Percentiles rank a stretch among this genome's conserved stretches.
Evolutionary conservation across 1,140 invertebrate genomes (phyloP).

Genomic region (Diorhabda carinulata): DNA sequence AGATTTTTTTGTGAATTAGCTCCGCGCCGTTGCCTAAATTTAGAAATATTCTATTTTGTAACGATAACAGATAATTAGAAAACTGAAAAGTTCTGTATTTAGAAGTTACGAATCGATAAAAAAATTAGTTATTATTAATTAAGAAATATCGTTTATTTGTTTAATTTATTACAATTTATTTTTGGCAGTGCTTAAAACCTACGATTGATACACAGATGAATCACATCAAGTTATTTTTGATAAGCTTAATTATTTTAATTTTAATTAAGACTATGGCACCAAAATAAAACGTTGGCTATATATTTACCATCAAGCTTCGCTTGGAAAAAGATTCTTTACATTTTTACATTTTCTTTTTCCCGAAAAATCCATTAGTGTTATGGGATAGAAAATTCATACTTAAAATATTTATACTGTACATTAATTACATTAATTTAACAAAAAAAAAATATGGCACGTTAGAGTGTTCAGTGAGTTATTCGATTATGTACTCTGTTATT

Average conservation of each 20-base stretch:
- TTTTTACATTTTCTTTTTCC: conserved; percentile 1
- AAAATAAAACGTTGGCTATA: conserved; percentile 1
- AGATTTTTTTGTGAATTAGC: too few species aligned
- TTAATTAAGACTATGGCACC: not conserved
- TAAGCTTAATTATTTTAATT: not conserved
- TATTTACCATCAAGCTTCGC: not conserved
- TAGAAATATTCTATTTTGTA: too few species aligned
- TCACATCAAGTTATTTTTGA: not conserved
- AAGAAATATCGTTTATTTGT: not conserved
- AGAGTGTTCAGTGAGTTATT: not conserved
- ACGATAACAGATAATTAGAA: too few species aligned
- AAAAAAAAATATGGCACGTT: not conserved
- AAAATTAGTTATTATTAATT: too few species aligned
- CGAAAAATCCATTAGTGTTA: not conserved
- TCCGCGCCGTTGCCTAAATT: too few species aligned
- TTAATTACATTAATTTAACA: not conserved
- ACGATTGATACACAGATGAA: not conserved
- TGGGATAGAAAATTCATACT: not conserved
- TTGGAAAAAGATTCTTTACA: not conserved
- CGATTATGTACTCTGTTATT: not conserved
- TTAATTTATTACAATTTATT: not conserved
- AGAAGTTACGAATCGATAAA: too few species aligned
- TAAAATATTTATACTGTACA: not conserved
- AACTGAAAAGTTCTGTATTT: too few species aligned
- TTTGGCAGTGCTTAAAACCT: conserved; percentile 2